Base-by-base conservation (phyloP, 2,113 vertebrate species). In the Vimba vimba region DNA sequence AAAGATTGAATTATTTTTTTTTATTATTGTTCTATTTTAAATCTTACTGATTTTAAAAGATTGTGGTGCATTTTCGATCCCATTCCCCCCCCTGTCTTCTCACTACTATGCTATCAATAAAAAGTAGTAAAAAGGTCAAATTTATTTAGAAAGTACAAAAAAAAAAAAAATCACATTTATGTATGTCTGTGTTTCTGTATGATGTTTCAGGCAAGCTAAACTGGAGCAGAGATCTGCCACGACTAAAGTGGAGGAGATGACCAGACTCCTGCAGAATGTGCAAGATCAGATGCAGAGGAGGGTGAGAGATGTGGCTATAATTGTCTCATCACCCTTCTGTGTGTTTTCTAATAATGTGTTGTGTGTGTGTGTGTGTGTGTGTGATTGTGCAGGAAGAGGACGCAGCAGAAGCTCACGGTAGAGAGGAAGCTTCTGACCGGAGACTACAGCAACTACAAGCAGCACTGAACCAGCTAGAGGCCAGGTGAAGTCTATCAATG, bases 211-310 rank as follows among this genome's bases (percentile, higher is more conserved):
- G 86, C 94, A 96, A 91, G 86, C 96, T 71, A 99, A 96, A 91
- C 87, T 91, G 88, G 96, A 99, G 76, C 90, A 95, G 81, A 95
- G 96, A 90, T 92, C 91, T 19, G 95, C 97, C 89, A 93, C 92
- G 36, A 90, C 92, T 33, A 97, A 96, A 89, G 93, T 96, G 87
- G 96, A 96, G 78, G 97, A 98, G 92, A 95, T 97, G 94, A 96
- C 92, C 60, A 95, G 91, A 83, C 59, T 96, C 77, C 85, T 94
- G 45, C 94, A 97, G 90, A 94, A 86, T 55, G 87, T 97, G 86
- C 95, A 96, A 89, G 93, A 90, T n/a, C 95, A 97, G 13, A 86
- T 97, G 86, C 93, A 96, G 77, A 96, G 93, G 91, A 94, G 93
- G 96, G 97, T 98, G 93, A 39, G 55, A 57, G 55, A 57, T 21